These are phyloP conservation scores for Tetramorium bicarinatum DNA, from an alignment of 2,888 invertebrate species.

Conservation along the genomic window DNA sequence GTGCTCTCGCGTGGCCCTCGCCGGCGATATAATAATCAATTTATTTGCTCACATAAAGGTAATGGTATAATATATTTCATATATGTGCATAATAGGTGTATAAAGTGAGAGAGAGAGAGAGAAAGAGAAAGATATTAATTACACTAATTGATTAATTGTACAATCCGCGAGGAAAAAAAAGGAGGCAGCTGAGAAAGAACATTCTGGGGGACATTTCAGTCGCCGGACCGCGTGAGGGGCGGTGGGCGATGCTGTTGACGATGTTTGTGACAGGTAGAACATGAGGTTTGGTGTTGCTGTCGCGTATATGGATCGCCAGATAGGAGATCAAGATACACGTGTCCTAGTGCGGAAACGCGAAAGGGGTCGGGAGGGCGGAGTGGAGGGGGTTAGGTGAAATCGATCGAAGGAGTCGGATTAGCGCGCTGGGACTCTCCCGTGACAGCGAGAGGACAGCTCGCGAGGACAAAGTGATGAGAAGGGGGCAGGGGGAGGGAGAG, in stretches of 20 bases:
- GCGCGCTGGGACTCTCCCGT: constrained; percentile 17
- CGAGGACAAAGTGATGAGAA: background rate
- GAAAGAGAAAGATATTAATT: constrained; percentile 44
- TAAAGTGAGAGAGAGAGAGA: constrained; percentile 47
- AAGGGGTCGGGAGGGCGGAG: background rate
- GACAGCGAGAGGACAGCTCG: constrained; percentile 31
- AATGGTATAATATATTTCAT: constrained; percentile 82
- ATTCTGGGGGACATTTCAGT: constrained; percentile 47
- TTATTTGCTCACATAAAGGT: constrained; percentile 84
- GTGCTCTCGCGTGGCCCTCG: constrained; percentile 45
- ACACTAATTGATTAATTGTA: constrained; percentile 72
- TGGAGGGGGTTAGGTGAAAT: background rate
- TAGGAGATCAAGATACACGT: constrained; percentile 37
- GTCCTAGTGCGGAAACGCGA: constrained; percentile 24
- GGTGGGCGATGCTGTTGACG: constrained; percentile 34
- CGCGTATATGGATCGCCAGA: constrained; percentile 21
- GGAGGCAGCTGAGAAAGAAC: background rate
- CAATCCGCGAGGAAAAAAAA: constrained; percentile 32
- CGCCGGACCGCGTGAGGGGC: constrained; percentile 16
- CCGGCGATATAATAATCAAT: constrained; percentile 82
- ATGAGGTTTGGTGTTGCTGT: constrained; percentile 30
- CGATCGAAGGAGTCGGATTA: constrained; percentile 42
- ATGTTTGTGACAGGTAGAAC: constrained; percentile 19
- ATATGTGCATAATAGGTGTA: constrained; percentile 79
- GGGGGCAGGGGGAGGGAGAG: constrained; percentile 8